phyloP scores from a whole-genome alignment of 2,888 invertebrate genomes.

The Rhamphomyia laevipes region DNA sequence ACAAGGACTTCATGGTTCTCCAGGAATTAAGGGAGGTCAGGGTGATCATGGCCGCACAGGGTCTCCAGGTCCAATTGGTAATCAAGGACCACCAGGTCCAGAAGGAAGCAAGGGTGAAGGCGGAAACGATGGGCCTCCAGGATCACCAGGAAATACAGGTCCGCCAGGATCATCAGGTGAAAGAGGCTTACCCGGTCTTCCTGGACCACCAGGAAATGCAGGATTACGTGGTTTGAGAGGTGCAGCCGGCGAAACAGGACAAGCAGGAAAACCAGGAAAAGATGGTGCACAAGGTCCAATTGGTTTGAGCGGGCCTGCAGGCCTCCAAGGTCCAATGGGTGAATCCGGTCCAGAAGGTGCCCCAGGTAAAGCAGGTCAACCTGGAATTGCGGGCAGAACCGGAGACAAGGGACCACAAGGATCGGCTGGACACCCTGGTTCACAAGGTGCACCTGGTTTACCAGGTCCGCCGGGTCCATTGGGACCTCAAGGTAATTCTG shows the following conservation, averaged over 20 bases:
- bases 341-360: constrained; percentile 48
- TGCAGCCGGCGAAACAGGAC: constrained; percentile 56
- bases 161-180: constrained; percentile 10
- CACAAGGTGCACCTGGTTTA: constrained; percentile 4
- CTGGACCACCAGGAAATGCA: constrained; percentile 23
- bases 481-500: background rate
- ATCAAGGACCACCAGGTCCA: constrained; percentile 56
- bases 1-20: constrained; percentile 54
- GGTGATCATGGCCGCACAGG: constrained; percentile 63
- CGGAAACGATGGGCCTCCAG: constrained; percentile 55
- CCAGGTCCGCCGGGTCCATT: constrained; percentile 3
- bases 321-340: constrained; percentile 46
- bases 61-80: constrained; percentile 52
- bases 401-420: constrained; percentile 69
- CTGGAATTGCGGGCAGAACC: constrained; percentile 54
- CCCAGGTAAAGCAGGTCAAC: constrained; percentile 56
- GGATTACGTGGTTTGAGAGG: constrained; percentile 23
- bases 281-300: constrained; percentile 60
- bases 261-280: constrained; percentile 50
- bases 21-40: constrained; percentile 55
- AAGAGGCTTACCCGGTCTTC: constrained; percentile 23
- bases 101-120: constrained; percentile 69
- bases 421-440: constrained; percentile 20
- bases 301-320: constrained; percentile 53
- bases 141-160: constrained; percentile 36